Base-by-base conservation (phyloP, 2,888 invertebrate genomes). In the Heliconius ismenius region DNA sequence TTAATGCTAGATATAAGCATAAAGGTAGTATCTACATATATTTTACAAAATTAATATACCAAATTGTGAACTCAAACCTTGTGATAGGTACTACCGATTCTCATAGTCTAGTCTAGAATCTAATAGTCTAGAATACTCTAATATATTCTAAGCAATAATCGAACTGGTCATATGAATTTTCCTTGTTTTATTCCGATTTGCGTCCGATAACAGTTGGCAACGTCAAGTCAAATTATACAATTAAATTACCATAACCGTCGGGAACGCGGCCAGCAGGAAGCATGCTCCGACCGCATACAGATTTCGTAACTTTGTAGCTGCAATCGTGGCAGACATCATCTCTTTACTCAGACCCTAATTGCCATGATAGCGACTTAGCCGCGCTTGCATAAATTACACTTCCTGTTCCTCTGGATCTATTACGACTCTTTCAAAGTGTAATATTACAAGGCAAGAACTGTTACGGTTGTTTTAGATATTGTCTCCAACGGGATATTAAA, bases 191-290 rank as follows among this genome's bases (percentile, higher is more conserved):
- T 79, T 76, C 75, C 76, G 67, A 70, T 74, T 76, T 36, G 39
- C 73, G 63, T 69, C 74, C 73, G 77, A 76, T 77, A 68, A 63
- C 69, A 76, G 74, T 77, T 77, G 79, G 76, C 79, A 81, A 79
- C 78, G 72, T 81, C 74, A 77, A 78, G 79, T 80, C 82, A 79
- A 80, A 80, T 87, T 88, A 86, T 88, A 89, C 90, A 90, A 91
- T 91, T 87, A 89, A 90, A 91, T 92, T 91, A 90, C 88, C 91
- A 91, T 91, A 91, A 88, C 85, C 84, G 85, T 85, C 79, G 84
- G 84, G 90, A 92, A 89, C 91, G 88, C 90, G 91, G 91, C 88
- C 90, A 91, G 88, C 90, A 92, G 91, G 91, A 92, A 91, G 84
- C 87, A 83, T 78, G 82, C 83, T 86, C 81, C 84, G 83, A 83